Evolutionary conservation across 2,113 vertebrate genomes (phyloP), one percentile per base, ranked within the genome.

Genomic region (Mastomys natalensis): DNA sequence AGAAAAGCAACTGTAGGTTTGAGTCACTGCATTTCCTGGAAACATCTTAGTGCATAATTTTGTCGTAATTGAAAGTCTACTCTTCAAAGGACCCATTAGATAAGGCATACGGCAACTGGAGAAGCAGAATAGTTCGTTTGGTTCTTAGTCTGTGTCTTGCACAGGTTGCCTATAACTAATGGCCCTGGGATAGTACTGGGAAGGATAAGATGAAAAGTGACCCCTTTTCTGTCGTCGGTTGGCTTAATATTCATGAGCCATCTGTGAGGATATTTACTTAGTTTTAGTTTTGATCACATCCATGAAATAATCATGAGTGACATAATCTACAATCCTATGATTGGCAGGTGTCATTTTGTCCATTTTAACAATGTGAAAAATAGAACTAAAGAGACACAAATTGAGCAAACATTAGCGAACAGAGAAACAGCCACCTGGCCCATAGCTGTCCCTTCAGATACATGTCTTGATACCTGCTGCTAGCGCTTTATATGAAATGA

Each of bases 111-210:
- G 96, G 78, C 9, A 94, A n/a, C 70, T 82, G 55, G 85, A 93
- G 91, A 93, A 92, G 87, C 72, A 95, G 72, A 89, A 81, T 60
- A 93, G 43, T 87, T 92, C 96, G 80, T 40, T 85, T 51, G 72
- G 13, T 11, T 85, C 48, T 93, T 13, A 51, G 37, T 92, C 91
- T 95, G 73, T 97, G 82, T 96, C 95, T 98, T 95, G 95, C 91
- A 80, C 74, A 93, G 66, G 60, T 58, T 93, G 26, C 34, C 91
- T 64, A 88, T 96, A 88, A 51, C 76, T 84, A 93, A 73, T 21
- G 91, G 88, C 94, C 95, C 89, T n/a, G 31, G 68, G 66, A 15
- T 72, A 40, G 64, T 77, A 82, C 55, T 91, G 5, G 85, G 48
- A 91, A 94, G 43, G 7, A 10, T 81, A 90, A 43, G 62, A 62